phyloP scores from a whole-genome alignment of 2,888 invertebrate genomes.

The Dryomyza anilis region DNA sequence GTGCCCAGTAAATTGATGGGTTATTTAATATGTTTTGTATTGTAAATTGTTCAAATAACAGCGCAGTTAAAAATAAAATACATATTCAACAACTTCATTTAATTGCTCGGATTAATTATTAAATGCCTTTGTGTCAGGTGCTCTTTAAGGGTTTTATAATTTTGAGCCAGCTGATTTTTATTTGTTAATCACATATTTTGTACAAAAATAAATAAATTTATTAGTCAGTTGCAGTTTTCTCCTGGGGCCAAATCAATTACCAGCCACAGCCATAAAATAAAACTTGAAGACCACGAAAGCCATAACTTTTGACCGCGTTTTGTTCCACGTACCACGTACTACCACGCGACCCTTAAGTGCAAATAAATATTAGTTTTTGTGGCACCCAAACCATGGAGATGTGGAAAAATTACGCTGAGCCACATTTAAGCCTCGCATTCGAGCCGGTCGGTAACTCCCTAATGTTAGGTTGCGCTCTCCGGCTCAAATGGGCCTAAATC shows the following conservation, averaged over 20 bases:
- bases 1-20: slow-evolving; percentile 12
- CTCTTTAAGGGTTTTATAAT: background rate
- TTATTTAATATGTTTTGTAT: no score
- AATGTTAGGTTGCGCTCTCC: slow-evolving; percentile 29
- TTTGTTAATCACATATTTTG: background rate
- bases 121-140: background rate
- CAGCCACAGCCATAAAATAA: background rate
- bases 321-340: background rate
- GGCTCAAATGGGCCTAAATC: background rate
- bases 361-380: slow-evolving; percentile 32
- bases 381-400: slow-evolving; percentile 1
- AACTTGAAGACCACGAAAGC: no score
- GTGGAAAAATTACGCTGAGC: slow-evolving; percentile 30
- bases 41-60: no score
- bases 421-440: slow-evolving; percentile 34
- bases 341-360: slow-evolving; percentile 12
- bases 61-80: no score
- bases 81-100: no score
- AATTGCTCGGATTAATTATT: background rate
- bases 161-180: background rate
- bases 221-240: background rate
- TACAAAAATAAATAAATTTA: background rate
- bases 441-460: slow-evolving; percentile 31
- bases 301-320: background rate
- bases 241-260: slow-evolving; percentile 8